Conservation (phyloP, 2,888 invertebrate genomes). For the Acanthosepion lycidas region DNA sequence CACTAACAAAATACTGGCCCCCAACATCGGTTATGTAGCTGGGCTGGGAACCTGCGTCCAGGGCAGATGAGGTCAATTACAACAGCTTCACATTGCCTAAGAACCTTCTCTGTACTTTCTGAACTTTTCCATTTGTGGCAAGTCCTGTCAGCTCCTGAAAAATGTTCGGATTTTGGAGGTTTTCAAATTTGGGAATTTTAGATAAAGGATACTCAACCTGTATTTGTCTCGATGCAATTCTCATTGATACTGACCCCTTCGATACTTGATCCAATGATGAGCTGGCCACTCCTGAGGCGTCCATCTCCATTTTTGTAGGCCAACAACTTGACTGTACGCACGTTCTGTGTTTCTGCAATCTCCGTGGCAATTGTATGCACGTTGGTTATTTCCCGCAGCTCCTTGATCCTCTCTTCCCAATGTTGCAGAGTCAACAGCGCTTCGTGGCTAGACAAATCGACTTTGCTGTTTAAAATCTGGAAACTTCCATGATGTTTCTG, state of each 20-base stretch:
- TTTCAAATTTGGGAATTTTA: no score
- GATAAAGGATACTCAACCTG: neutral
- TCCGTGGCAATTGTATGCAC: slow-evolving; percentile 69
- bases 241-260: slow-evolving; percentile 67
- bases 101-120: no score
- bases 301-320: slow-evolving; percentile 75
- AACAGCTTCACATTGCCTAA: no score
- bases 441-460: slow-evolving; percentile 73
- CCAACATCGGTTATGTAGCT: no score
- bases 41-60: no score
- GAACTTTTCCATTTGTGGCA: no score
- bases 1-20: no score
- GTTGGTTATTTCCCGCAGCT: slow-evolving; percentile 67
- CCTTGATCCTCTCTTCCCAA: slow-evolving; percentile 68
- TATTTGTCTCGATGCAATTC: neutral
- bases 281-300: slow-evolving; percentile 67
- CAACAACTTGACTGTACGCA: slow-evolving; percentile 71
- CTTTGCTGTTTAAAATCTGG: slow-evolving; percentile 73
- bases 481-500: slow-evolving; percentile 71
- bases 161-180: no score
- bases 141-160: no score
- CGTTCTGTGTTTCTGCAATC: slow-evolving; percentile 70
- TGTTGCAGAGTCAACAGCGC: slow-evolving; percentile 69
- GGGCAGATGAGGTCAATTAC: no score
- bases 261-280: slow-evolving; percentile 73